phyloP scores from a whole-genome alignment of 1,140 invertebrate genomes.

The Scaptomyza montana region DNA sequence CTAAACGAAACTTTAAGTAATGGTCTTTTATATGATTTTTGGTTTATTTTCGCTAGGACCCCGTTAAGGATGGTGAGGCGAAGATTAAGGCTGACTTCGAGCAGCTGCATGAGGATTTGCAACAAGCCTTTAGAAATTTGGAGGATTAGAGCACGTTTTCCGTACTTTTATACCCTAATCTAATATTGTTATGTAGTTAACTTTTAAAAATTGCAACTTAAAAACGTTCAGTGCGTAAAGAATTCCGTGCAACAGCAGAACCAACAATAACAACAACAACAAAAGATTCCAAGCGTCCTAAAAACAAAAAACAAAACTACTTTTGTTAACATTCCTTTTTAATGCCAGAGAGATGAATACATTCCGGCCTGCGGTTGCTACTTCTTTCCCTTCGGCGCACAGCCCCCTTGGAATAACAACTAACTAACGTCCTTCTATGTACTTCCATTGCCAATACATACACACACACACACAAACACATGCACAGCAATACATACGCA shows the following conservation, averaged over 20 bases:
- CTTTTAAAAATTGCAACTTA: slow-evolving; percentile 66
- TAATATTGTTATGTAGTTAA: slow-evolving; percentile 82
- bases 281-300: slow-evolving; percentile 47
- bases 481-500: slow-evolving; percentile 34
- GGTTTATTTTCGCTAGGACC: slow-evolving; percentile 88
- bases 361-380: slow-evolving; percentile 78
- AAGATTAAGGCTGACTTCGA: slow-evolving; percentile 99
- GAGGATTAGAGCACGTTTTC: slow-evolving; percentile 91
- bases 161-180: slow-evolving; percentile 77
- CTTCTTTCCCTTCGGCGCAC: slow-evolving; percentile 35
- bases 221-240: slow-evolving; percentile 48
- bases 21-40: background rate
- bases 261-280: slow-evolving; percentile 11
- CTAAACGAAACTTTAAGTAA: background rate
- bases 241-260: slow-evolving; percentile 56
- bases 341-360: slow-evolving; percentile 67
- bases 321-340: slow-evolving; percentile 59
- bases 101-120: slow-evolving; percentile 96
- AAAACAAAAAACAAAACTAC: slow-evolving; percentile 4
- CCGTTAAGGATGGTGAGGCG: slow-evolving; percentile 97
- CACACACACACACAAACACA: slow-evolving; percentile 15
- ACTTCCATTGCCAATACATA: slow-evolving; percentile 56
- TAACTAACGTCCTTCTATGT: slow-evolving; percentile 74
- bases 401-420: slow-evolving; percentile 36
- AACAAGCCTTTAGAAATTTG: slow-evolving; percentile 98